Conservation (phyloP, 2,113 vertebrate genomes). For the Calcarius ornatus region DNA sequence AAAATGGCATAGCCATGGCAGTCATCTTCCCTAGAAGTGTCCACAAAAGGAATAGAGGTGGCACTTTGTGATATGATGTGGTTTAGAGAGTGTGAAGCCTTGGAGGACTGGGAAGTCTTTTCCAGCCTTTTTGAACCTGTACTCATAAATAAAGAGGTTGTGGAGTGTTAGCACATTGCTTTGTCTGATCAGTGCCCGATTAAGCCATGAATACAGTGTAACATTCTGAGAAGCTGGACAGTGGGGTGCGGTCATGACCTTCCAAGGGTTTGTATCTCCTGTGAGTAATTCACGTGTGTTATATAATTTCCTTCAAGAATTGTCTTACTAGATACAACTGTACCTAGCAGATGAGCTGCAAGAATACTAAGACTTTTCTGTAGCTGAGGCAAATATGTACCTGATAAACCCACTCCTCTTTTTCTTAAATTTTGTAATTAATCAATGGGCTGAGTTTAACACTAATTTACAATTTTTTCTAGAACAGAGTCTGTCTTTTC, state of each 20-base stretch:
- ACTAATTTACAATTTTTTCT: neutral
- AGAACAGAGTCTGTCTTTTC: neutral
- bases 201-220: neutral
- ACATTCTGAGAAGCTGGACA: neutral
- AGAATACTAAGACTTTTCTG: neutral
- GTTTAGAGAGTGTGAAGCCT: neutral
- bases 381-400: neutral
- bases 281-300: neutral
- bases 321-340: neutral
- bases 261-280: neutral
- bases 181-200: neutral
- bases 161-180: neutral
- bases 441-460: neutral
- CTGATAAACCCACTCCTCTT: neutral
- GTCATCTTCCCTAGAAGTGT: neutral
- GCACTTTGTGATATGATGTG: neutral
- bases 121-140: neutral
- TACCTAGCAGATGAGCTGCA: neutral
- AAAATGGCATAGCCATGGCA: accelerated
- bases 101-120: neutral
- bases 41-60: neutral
- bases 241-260: neutral
- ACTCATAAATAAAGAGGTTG: neutral
- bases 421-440: neutral
- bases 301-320: neutral